Evolutionary conservation across 1,140 invertebrate genomes (phyloP), one percentile per base, ranked within the genome.

Genomic region (Zaprionus nigranus): DNA sequence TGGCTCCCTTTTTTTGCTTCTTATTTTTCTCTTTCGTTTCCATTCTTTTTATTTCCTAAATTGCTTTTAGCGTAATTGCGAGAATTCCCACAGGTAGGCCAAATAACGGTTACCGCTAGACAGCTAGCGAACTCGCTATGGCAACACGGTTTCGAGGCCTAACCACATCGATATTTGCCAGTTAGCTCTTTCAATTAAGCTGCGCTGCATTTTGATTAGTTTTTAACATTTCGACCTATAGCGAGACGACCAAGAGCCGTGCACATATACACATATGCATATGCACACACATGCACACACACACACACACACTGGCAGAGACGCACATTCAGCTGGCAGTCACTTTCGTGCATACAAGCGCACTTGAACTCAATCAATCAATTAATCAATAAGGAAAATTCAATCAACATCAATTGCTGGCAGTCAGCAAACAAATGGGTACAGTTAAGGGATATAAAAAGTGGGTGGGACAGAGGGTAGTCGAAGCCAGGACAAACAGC

Each of bases 11-110:
- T 73, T 64, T 51, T 64, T 67, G 7, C 26, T 46, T 49, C 36
- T 24, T 66, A 38, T 57, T 30, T 65, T 57, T 56, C 22, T 40
- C 24, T 49, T 67, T 53, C 49, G 46, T 56, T 59, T 58, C 46
- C 20, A 36, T 51, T 40, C 49, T 66, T 57, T 63, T 68, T 54
- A 56, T 58, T 58, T 74, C 56, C 56, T 63, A 67, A 90, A 90
- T 90, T 90, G 85, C 85, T 90, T 90, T 90, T 90, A 90, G 73
- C 82, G 82, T 90, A 90, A 90, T 90, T 90, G 85, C 86, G 34
- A 82, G 73, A 51, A 85, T 90, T 90, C 86, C 86, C 76, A 69
- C 84, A 84, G 79, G 81, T 75, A 81, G 70, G 57, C 64, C 66
- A 71, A 71, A 70, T 68, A 79, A 59, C 65, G 71, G 70, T 62